These are phyloP conservation scores for Odobenus rosmarus DNA, from an alignment of 2,113 vertebrate species.

Conservation along the genomic window DNA sequence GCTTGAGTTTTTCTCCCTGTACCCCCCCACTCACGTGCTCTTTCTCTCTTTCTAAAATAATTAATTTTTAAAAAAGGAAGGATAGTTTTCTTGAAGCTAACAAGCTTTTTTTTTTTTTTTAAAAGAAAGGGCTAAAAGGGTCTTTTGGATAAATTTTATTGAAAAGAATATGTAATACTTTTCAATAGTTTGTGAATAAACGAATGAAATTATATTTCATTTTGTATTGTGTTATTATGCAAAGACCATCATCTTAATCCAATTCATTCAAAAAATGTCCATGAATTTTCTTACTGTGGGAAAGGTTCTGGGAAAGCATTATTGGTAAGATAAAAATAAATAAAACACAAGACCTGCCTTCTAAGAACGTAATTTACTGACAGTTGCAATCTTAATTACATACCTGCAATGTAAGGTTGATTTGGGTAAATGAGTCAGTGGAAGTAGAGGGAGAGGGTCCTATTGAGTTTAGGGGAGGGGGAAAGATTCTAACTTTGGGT, in stretches of 20 bases:
- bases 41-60: neutral
- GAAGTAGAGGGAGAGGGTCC: neutral
- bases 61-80: neutral
- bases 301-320: neutral
- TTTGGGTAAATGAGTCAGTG: neutral
- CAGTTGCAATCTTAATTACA: neutral
- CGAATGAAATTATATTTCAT: neutral
- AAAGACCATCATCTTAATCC: neutral
- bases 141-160: neutral
- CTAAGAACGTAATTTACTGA: neutral
- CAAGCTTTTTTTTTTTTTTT: neutral
- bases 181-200: neutral
- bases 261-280: neutral
- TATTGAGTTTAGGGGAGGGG: neutral
- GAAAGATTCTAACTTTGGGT: neutral
- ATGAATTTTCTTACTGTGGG: neutral
- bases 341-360: neutral
- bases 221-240: neutral
- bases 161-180: neutral
- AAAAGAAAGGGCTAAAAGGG: neutral
- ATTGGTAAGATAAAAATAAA: neutral
- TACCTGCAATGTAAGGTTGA: neutral
- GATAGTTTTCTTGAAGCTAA: neutral
- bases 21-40: neutral
- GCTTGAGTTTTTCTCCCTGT: neutral